These are phyloP conservation scores for Elymnias hypermnestra DNA, from an alignment of 1,140 invertebrate species.

Conservation along the genomic window DNA sequence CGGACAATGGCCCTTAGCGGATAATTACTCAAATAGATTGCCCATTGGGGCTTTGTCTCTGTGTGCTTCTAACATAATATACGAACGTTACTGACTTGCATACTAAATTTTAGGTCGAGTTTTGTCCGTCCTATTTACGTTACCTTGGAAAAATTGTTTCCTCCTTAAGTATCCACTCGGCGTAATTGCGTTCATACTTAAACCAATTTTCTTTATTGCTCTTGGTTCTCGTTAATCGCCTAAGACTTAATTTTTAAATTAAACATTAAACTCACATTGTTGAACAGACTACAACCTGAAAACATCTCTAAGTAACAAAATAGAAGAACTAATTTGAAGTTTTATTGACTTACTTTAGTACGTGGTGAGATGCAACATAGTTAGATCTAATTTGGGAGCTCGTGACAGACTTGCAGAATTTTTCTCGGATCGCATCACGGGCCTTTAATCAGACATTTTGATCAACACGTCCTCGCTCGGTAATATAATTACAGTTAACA, in stretches of 20 bases:
- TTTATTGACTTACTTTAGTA: constrained; percentile 8
- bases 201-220: background rate
- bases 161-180: background rate
- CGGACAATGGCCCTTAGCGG: constrained; percentile 71
- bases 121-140: constrained; percentile 11
- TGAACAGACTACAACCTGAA: background rate
- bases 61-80: constrained; percentile 48
- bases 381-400: constrained; percentile 32
- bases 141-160: constrained; percentile 9
- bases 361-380: constrained; percentile 18
- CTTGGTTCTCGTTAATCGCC: background rate
- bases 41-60: constrained; percentile 71
- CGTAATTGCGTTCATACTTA: background rate
- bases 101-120: constrained; percentile 24
- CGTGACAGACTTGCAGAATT: constrained; percentile 33
- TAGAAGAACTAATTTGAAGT: constrained; percentile 4
- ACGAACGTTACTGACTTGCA: constrained; percentile 43
- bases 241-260: background rate
- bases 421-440: constrained; percentile 50
- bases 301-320: background rate
- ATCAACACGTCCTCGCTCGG: constrained; percentile 71
- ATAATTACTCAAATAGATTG: constrained; percentile 75
- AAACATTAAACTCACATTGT: background rate
- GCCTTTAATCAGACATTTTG: constrained; percentile 69
- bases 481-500: constrained; percentile 75